Evolutionary conservation across 2,888 invertebrate genomes (phyloP).

Genomic region (Agrypnus murinus): DNA sequence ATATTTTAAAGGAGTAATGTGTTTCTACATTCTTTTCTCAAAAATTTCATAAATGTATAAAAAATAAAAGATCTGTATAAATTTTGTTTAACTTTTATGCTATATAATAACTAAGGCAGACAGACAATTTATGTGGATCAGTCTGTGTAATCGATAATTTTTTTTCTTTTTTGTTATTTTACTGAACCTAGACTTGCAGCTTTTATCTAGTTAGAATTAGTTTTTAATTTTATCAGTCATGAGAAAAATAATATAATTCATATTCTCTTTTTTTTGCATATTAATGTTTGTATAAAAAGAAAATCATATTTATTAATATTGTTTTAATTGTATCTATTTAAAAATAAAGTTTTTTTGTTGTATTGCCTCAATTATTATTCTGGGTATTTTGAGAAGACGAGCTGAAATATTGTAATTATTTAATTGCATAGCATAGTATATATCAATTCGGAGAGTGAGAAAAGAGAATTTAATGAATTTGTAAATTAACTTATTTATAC

Average conservation of each 20-base stretch:
- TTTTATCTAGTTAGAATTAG: neutral
- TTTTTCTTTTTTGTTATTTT: neutral
- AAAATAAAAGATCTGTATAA: no score
- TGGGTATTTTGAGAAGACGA: neutral
- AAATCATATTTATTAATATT: neutral
- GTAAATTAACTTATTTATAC: conserved; percentile 13
- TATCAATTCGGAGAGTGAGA: neutral
- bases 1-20: no score
- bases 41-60: no score
- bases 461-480: conserved; percentile 3
- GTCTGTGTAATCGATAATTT: no score
- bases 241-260: neutral
- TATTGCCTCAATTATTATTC: neutral
- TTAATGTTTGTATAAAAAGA: neutral
- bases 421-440: no score
- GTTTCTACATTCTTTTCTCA: no score
- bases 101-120: no score
- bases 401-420: no score
- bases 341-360: neutral
- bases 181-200: neutral
- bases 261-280: neutral
- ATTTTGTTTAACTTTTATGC: no score
- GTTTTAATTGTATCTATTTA: neutral
- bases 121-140: no score
- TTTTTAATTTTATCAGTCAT: neutral